Conservation (phyloP, 2,888 invertebrate species). For the Pollenia griseotomentosa region DNA sequence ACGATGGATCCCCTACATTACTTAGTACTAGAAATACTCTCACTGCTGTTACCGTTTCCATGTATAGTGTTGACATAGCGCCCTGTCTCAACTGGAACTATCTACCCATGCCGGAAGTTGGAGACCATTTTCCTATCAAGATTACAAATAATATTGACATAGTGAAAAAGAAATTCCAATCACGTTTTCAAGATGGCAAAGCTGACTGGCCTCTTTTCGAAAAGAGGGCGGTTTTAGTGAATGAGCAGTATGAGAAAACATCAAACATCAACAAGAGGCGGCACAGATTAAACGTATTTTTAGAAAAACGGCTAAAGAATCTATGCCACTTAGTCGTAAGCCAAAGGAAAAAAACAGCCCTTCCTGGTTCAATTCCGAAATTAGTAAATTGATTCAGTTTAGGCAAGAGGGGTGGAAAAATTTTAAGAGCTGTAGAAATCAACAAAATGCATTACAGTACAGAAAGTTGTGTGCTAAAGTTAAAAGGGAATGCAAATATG, state of each 20-base stretch:
- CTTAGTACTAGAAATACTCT: too few relatives aligned
- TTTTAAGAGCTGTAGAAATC: background rate
- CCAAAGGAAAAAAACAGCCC: background rate
- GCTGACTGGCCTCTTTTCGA: too few relatives aligned
- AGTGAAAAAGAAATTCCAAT: too few relatives aligned
- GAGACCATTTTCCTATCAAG: conserved; percentile 17
- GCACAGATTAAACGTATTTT: too few relatives aligned
- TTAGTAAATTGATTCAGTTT: too few relatives aligned
- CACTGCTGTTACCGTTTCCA: conserved; percentile 12
- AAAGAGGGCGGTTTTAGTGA: too few relatives aligned
- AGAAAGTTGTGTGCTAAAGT: background rate
- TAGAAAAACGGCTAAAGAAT: conserved; percentile 26
- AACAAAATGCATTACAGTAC: background rate
- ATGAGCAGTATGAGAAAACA: too few relatives aligned
- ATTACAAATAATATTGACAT: conserved; percentile 1
- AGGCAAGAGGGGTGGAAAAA: too few relatives aligned
- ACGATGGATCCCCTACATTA: too few relatives aligned
- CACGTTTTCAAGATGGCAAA: too few relatives aligned
- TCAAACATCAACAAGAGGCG: too few relatives aligned
- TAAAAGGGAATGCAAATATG: conserved; percentile 20
- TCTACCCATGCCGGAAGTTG: conserved; percentile 38
- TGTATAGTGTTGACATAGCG: conserved; percentile 1
- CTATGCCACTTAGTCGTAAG: conserved; percentile 13
- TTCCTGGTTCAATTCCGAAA: too few relatives aligned
- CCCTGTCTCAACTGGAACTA: background rate